phyloP scores from a whole-genome alignment of 2,888 invertebrate species.

The Lasioglossum lativentre region DNA sequence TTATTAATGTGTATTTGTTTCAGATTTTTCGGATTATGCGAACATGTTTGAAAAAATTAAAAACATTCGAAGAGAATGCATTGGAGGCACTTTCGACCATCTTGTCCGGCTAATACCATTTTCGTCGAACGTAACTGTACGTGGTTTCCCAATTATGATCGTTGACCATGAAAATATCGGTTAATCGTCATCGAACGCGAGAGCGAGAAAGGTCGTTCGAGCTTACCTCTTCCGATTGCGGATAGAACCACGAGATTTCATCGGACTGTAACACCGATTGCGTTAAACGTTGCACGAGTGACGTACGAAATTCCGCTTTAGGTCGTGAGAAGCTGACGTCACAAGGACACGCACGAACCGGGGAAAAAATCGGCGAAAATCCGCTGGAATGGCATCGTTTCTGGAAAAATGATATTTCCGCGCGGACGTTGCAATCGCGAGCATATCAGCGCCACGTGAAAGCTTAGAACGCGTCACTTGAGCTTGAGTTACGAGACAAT shows the following conservation, averaged over 20 bases:
- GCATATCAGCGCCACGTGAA: neutral
- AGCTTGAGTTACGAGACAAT: slow-evolving; percentile 10
- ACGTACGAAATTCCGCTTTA: slow-evolving; percentile 44
- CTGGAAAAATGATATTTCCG: slow-evolving; percentile 19
- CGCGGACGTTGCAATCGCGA: slow-evolving; percentile 4
- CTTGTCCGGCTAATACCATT: neutral
- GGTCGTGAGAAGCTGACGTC: slow-evolving; percentile 54
- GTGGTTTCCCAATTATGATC: slow-evolving; percentile 39
- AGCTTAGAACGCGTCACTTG: neutral
- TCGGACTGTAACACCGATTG: slow-evolving; percentile 34
- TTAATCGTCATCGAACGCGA: slow-evolving; percentile 13
- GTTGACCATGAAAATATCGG: slow-evolving; percentile 18
- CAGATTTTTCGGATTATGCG: too few relatives aligned
- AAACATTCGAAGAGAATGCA: too few relatives aligned
- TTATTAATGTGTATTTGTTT: too few relatives aligned
- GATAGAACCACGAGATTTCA: slow-evolving; percentile 27
- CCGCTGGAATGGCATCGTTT: neutral
- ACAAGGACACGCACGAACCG: slow-evolving; percentile 32
- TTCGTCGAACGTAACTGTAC: neutral
- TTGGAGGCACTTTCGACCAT: too few relatives aligned
- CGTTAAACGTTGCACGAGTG: slow-evolving; percentile 31
- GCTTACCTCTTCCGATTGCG: neutral
- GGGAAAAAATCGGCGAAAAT: slow-evolving; percentile 31
- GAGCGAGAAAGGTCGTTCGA: slow-evolving; percentile 32
- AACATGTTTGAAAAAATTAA: too few relatives aligned